phyloP scores from a whole-genome alignment of 2,888 invertebrate genomes.

The Allolobophora icterica region DNA sequence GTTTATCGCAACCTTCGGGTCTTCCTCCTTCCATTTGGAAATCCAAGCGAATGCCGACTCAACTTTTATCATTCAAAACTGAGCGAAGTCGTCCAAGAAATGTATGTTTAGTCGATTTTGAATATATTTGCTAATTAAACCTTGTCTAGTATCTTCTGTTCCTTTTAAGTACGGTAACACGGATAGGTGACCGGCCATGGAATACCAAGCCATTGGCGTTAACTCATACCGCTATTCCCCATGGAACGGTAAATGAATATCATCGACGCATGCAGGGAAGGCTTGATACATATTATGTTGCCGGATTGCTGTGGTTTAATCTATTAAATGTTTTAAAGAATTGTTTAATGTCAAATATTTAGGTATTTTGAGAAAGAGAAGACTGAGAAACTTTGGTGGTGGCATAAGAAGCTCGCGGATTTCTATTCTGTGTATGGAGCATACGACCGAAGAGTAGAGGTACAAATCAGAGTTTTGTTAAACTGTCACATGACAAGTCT shows the following conservation, averaged over 20 bases:
- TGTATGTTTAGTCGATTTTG: conserved; percentile 53
- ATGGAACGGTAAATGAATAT: neutral
- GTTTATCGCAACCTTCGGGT: conserved; percentile 58
- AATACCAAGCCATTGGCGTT: neutral
- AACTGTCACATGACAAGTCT: neutral
- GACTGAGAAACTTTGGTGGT: conserved; percentile 50
- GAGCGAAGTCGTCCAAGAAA: conserved; percentile 62
- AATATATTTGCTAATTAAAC: neutral
- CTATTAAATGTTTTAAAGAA: neutral
- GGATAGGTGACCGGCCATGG: neutral
- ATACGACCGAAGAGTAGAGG: conserved; percentile 58
- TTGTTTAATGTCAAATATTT: neutral
- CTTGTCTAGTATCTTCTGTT: no score
- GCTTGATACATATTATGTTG: neutral
- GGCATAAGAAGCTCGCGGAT: conserved; percentile 61
- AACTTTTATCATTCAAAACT: conserved; percentile 63
- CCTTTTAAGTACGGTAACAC: neutral
- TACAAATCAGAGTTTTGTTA: conserved; percentile 31
- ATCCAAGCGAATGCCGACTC: conserved; percentile 60
- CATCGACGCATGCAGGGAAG: neutral
- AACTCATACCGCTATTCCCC: neutral
- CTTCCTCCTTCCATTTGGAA: conserved; percentile 61
- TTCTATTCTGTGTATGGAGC: conserved; percentile 52
- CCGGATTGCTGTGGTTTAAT: neutral
- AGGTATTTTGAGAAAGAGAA: conserved; percentile 19